A percentile compares a stretch with the other conserved stretches of the same genome.
Conservation (phyloP, 2,888 invertebrate genomes). For the Pachymerium ferrugineum region DNA sequence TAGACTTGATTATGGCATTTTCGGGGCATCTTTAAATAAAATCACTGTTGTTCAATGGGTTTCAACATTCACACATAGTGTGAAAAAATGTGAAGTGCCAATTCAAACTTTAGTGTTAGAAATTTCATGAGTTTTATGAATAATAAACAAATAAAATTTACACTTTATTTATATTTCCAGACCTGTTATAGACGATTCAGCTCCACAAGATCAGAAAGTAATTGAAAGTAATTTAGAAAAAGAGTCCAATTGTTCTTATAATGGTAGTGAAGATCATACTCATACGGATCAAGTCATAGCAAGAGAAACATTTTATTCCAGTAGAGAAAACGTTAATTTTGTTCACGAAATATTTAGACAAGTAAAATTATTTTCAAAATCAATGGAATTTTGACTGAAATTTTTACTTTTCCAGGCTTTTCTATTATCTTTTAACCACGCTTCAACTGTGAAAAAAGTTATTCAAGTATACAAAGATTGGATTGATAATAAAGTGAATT, state of each 20-base stretch:
- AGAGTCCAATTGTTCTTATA: slow-evolving; percentile 32
- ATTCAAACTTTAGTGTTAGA: not conserved
- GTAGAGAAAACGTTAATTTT: slow-evolving; percentile 86
- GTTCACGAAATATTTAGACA: slow-evolving; percentile 90
- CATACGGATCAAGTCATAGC: slow-evolving; percentile 57
- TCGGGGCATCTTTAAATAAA: slow-evolving; percentile 62
- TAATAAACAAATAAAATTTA: not conserved
- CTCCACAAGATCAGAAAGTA: not conserved
- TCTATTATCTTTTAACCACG: slow-evolving; percentile 79
- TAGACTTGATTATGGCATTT: slow-evolving; percentile 48
- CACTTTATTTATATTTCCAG: not conserved
- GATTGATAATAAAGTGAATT: slow-evolving; percentile 54
- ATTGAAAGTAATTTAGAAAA: slow-evolving; percentile 20
- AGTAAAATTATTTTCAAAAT: slow-evolving; percentile 41
- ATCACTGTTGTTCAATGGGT: slow-evolving; percentile 87
- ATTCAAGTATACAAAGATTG: slow-evolving; percentile 92
- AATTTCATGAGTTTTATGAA: not conserved
- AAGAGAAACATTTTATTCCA: slow-evolving; percentile 77
- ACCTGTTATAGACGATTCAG: not conserved
- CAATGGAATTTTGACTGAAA: not conserved
- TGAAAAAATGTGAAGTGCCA: not conserved
- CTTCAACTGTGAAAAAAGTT: slow-evolving; percentile 78
- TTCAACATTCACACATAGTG: slow-evolving; percentile 55
- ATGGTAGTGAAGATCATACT: slow-evolving; percentile 29
- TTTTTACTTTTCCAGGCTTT: slow-evolving; percentile 57